These are phyloP conservation scores for Lerista edwardsae DNA, from an alignment of 2,797 vertebrate species.

Conservation along the genomic window DNA sequence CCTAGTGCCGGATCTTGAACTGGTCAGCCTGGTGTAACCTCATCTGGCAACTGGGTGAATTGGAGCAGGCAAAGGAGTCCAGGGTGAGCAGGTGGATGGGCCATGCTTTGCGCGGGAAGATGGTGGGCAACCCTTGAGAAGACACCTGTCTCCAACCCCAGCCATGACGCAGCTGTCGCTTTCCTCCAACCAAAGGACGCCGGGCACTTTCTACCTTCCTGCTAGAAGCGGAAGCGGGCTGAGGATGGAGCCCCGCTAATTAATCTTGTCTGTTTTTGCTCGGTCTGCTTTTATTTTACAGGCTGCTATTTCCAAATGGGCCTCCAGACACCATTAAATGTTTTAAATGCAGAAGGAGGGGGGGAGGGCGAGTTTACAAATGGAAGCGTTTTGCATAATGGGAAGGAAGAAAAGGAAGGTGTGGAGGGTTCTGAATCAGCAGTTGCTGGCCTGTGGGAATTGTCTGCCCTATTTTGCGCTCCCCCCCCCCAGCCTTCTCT, in stretches of 20 bases:
- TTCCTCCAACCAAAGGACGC: background rate
- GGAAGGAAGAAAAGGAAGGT: background rate
- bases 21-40: background rate
- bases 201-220: background rate
- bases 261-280: constrained; percentile 46
- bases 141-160: too few relatives aligned
- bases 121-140: background rate
- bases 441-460: constrained; percentile 14
- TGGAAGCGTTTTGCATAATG: background rate
- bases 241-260: constrained; percentile 63
- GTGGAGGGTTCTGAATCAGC: constrained; percentile 13
- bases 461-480: background rate
- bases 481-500: background rate
- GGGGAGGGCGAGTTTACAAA: background rate
- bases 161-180: too few relatives aligned
- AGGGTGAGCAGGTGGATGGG: background rate
- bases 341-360: background rate
- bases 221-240: constrained; percentile 48
- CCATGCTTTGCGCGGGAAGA: background rate
- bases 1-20: background rate
- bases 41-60: background rate
- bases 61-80: background rate
- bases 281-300: constrained; percentile 35
- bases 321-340: background rate
- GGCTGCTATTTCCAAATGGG: constrained; percentile 45